phyloP scores from a whole-genome alignment of 1,140 invertebrate species.

The Lineus longissimus region DNA sequence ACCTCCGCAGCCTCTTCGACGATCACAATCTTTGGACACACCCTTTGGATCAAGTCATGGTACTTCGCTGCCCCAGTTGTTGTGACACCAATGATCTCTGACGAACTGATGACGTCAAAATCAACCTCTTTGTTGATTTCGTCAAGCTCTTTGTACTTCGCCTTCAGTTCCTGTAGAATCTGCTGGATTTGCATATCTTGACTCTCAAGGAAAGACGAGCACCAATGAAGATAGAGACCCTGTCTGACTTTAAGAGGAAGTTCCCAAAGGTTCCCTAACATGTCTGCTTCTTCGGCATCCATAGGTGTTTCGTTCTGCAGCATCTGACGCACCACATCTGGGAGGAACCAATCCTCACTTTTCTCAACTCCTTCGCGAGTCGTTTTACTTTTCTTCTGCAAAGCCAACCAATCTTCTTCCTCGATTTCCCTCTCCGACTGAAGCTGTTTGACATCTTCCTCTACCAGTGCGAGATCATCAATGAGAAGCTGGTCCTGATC shows the following conservation, averaged over 20 bases:
- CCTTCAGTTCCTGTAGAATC: neutral
- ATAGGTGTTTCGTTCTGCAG: too few species aligned
- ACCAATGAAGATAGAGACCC: neutral
- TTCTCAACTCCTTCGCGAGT: too few species aligned
- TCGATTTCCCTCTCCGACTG: too few species aligned
- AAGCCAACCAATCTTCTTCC: too few species aligned
- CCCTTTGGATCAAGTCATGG: constrained; percentile 59
- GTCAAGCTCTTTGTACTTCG: neutral
- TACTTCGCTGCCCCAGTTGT: constrained; percentile 70
- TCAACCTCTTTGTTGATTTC: neutral
- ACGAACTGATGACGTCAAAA: neutral
- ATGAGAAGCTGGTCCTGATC: too few species aligned
- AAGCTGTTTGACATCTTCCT: too few species aligned
- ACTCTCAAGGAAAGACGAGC: neutral
- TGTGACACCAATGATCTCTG: constrained; percentile 65
- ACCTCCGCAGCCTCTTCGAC: constrained; percentile 86
- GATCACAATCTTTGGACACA: constrained; percentile 65
- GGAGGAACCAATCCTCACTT: too few species aligned
- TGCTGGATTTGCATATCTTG: neutral
- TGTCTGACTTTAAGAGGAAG: neutral
- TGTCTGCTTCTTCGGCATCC: neutral
- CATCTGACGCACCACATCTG: too few species aligned
- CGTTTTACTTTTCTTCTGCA: too few species aligned
- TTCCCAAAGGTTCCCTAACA: neutral
- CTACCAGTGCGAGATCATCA: too few species aligned